A percentile compares a stretch with the other conserved stretches of the same genome.
These are phyloP conservation scores for Mythimna albipuncta DNA, from an alignment of 2,888 invertebrate species.

Conservation along the genomic window DNA sequence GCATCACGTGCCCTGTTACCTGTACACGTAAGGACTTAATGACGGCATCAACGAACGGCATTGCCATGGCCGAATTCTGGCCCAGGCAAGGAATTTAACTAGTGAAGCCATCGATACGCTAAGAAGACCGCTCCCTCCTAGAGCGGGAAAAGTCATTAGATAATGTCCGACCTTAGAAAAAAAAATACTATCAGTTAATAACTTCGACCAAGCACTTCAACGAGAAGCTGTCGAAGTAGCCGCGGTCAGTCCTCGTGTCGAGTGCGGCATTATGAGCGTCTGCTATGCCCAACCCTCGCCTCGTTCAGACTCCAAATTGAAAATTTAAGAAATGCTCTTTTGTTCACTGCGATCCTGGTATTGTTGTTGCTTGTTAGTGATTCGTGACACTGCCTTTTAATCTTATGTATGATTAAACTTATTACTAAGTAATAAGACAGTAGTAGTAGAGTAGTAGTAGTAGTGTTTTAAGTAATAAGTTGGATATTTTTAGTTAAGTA, in stretches of 20 bases:
- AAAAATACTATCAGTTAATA: conserved; percentile 38
- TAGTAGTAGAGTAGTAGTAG: no score
- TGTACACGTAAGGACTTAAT: no score
- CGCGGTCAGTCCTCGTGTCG: conserved; percentile 86
- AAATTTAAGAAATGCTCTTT: conserved; percentile 82
- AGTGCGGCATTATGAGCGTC: conserved; percentile 87
- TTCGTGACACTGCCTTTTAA: conserved; percentile 16
- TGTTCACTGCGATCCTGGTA: conserved; percentile 46
- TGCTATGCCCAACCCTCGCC: conserved; percentile 80
- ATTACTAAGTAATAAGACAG: no score
- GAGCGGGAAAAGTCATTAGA: no score
- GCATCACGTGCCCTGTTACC: no score
- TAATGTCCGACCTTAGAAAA: no score
- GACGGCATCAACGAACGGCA: no score
- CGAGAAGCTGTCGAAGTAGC: conserved; percentile 87
- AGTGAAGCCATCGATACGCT: no score
- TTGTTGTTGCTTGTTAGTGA: conserved; percentile 33
- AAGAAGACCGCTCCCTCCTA: no score
- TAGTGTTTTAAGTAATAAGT: background rate
- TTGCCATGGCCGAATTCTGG: no score
- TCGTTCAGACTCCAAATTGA: conserved; percentile 83
- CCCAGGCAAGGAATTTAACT: no score
- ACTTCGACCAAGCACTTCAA: conserved; percentile 71
- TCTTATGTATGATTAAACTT: no score
- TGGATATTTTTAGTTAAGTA: background rate